phyloP scores from a whole-genome alignment of 2,888 invertebrate genomes.

The Caenorhabditis sp. region DNA sequence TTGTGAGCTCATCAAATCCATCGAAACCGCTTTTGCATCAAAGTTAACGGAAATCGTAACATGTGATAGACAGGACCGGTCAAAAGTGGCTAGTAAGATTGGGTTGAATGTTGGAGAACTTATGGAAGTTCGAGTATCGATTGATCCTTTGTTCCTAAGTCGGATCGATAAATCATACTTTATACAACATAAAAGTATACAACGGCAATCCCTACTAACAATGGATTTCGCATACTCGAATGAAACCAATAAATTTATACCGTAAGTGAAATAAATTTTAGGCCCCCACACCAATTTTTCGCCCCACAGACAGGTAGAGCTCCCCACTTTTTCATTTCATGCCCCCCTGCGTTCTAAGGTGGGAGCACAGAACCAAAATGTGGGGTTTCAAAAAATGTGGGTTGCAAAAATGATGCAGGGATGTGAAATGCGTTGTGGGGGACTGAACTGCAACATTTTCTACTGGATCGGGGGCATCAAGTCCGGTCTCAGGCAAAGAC shows the following conservation, averaged over 20 bases:
- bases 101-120: constrained; percentile 38
- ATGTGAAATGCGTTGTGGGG: too few species aligned
- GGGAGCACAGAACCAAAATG: too few species aligned
- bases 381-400: too few species aligned
- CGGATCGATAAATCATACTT: constrained; percentile 40
- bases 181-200: constrained; percentile 39
- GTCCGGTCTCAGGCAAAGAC: too few species aligned
- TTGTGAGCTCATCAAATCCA: constrained; percentile 29
- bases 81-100: constrained; percentile 30
- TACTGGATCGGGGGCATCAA: too few species aligned
- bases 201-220: constrained; percentile 29
- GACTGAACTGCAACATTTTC: too few species aligned
- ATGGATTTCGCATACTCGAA: constrained; percentile 44
- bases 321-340: too few species aligned
- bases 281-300: constrained; percentile 7
- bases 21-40: constrained; percentile 36
- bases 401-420: too few species aligned
- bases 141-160: constrained; percentile 33
- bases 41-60: constrained; percentile 42
- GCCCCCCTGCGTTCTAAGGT: too few species aligned
- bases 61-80: constrained; percentile 32
- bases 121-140: constrained; percentile 20
- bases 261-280: constrained; percentile 3
- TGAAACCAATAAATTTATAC: constrained; percentile 25
- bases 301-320: too few species aligned